phyloP scores from a whole-genome alignment of 2,888 invertebrate species.

The Smittia sp. region DNA sequence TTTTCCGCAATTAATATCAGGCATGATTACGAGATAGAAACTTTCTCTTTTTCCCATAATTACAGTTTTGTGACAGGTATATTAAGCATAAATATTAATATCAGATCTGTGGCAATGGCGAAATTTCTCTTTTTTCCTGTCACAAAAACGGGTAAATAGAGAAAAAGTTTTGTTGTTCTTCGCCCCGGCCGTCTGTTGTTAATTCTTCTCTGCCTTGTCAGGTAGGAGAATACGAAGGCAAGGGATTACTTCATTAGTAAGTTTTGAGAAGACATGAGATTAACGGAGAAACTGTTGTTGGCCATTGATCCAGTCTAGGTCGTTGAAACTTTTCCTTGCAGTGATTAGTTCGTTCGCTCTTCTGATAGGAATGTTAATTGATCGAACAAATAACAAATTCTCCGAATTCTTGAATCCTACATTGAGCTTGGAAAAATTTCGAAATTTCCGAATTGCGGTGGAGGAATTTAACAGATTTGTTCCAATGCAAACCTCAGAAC shows the following conservation, averaged over 20 bases:
- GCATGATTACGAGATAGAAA: not conserved
- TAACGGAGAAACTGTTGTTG: not conserved
- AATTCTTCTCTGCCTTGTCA: not conserved
- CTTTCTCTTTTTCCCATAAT: constrained; percentile 21
- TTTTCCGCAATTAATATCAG: constrained; percentile 16
- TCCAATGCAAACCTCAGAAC: not conserved
- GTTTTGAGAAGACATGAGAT: constrained; percentile 15
- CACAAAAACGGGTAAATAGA: not conserved
- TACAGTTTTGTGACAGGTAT: constrained; percentile 40
- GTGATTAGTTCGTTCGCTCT: no score
- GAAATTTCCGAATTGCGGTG: not conserved
- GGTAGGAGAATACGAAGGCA: not conserved
- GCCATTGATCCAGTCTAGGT: not conserved
- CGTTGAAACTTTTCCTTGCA: no score
- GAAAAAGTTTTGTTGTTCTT: constrained; percentile 1
- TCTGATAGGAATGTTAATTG: no score
- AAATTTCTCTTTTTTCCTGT: not conserved
- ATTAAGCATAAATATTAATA: constrained; percentile 38
- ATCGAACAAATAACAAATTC: no score
- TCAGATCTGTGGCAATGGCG: constrained; percentile 8
- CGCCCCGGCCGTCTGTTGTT: not conserved
- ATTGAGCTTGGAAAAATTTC: no score
- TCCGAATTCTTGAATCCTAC: no score
- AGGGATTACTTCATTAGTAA: constrained; percentile 14
- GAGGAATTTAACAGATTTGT: not conserved